Evolutionary conservation across 2,113 vertebrate genomes (phyloP).

Genomic region (Glareola pratincola): DNA sequence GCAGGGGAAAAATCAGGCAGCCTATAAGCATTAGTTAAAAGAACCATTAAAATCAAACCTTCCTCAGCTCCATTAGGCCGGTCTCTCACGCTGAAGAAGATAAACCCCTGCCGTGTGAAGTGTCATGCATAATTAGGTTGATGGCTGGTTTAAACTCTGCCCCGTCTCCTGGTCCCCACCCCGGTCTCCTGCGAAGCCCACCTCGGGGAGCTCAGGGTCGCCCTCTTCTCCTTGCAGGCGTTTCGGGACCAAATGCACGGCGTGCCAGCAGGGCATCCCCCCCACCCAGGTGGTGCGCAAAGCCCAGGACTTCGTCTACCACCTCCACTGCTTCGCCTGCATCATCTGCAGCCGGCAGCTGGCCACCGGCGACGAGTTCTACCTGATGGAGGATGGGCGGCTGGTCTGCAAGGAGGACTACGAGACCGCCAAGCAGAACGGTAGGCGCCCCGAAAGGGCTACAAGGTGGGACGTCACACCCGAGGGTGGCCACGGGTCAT

Average conservation of each 20-base stretch:
- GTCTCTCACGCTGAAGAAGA: slow-evolving; percentile 74
- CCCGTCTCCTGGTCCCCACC: slow-evolving; percentile 3
- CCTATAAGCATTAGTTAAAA: slow-evolving; percentile 80
- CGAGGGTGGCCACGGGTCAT: accelerated
- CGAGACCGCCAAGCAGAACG: slow-evolving; percentile 97
- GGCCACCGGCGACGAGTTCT: slow-evolving; percentile 97
- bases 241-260: slow-evolving; percentile 98
- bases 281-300: slow-evolving; percentile 98
- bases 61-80: slow-evolving; percentile 74
- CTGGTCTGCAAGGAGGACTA: slow-evolving; percentile 99
- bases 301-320: slow-evolving; percentile 98
- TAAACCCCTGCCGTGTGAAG: slow-evolving; percentile 74
- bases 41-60: slow-evolving; percentile 80
- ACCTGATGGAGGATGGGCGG: slow-evolving; percentile 97
- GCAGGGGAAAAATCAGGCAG: slow-evolving; percentile 73
- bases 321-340: slow-evolving; percentile 97
- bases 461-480: accelerated
- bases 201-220: background rate
- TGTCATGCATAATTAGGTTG: slow-evolving; percentile 76
- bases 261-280: slow-evolving; percentile 98
- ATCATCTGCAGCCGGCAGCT: slow-evolving; percentile 97
- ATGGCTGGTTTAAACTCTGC: slow-evolving; percentile 76
- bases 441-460: slow-evolving; percentile 52
- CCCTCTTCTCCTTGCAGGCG: slow-evolving; percentile 76
- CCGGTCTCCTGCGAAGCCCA: background rate